Conservation (phyloP, 2,797 vertebrate species). For the Menidia menidia region DNA sequence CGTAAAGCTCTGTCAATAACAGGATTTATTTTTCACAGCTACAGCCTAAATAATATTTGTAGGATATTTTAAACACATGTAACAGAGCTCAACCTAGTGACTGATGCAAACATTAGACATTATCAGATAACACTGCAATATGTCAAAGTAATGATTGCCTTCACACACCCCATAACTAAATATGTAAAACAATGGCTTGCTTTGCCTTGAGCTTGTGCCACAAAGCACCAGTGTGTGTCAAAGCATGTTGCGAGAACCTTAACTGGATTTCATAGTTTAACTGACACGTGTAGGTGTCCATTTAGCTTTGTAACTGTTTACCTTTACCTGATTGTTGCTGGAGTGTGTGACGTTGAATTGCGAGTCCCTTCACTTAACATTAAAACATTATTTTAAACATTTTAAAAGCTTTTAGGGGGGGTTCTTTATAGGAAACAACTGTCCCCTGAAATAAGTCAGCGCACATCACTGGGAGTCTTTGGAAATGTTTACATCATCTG, state of each 20-base stretch:
- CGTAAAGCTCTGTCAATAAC: conserved; percentile 29
- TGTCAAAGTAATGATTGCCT: background rate
- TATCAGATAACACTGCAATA: background rate
- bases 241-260: background rate
- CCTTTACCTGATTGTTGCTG: too few relatives aligned
- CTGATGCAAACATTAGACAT: background rate
- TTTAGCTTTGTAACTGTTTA: too few relatives aligned
- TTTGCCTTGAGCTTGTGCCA: background rate
- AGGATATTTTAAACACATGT: background rate
- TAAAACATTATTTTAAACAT: too few relatives aligned
- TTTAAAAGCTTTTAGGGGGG: too few relatives aligned
- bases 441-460: too few relatives aligned
- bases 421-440: too few relatives aligned
- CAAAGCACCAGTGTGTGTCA: background rate
- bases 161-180: background rate
- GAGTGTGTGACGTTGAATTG: background rate
- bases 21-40: background rate
- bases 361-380: conserved; percentile 19
- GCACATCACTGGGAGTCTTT: background rate
- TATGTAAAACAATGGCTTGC: background rate
- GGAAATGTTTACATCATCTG: conserved; percentile 1
- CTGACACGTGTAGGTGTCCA: background rate
- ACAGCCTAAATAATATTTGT: background rate
- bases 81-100: background rate
- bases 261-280: background rate